Evolutionary conservation across 2,113 vertebrate species (phyloP).

Genomic region (Felis chaus): DNA sequence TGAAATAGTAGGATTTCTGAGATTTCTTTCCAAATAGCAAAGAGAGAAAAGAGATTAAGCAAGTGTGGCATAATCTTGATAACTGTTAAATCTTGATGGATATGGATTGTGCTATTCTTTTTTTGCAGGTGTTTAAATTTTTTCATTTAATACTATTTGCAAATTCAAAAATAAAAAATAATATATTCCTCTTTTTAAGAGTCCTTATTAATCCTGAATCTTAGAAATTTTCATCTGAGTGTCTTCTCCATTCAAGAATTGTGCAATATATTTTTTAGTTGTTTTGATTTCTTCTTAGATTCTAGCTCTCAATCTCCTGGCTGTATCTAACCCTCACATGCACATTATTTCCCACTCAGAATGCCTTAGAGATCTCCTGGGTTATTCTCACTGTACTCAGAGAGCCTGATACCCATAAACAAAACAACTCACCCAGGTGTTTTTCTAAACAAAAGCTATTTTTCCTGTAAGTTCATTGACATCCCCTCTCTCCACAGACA

Average conservation of each 20-base stretch:
- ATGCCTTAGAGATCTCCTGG: not conserved
- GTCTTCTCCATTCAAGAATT: not conserved
- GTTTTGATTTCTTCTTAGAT: not conserved
- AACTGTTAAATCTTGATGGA: not conserved
- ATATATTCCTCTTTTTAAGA: not conserved
- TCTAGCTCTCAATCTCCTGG: not conserved
- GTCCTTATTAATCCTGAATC: not conserved
- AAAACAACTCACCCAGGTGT: not conserved
- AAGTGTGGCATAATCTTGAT: not conserved
- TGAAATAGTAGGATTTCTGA: not conserved
- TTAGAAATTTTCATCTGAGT: not conserved
- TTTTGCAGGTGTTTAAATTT: not conserved
- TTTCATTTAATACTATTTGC: not conserved
- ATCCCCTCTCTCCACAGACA: not conserved
- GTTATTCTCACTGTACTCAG: not conserved
- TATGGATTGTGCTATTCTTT: not conserved
- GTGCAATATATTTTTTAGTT: not conserved
- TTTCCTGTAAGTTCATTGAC: not conserved
- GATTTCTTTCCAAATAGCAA: not conserved
- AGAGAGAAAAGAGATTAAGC: not conserved
- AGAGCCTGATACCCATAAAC: not conserved
- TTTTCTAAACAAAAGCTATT: conserved; percentile 15
- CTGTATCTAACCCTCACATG: not conserved
- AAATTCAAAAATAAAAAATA: conserved; percentile 29
- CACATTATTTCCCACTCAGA: not conserved